phyloP scores from a whole-genome alignment of 2,113 vertebrate species.

The Rhynchopsitta pachyrhyncha region DNA sequence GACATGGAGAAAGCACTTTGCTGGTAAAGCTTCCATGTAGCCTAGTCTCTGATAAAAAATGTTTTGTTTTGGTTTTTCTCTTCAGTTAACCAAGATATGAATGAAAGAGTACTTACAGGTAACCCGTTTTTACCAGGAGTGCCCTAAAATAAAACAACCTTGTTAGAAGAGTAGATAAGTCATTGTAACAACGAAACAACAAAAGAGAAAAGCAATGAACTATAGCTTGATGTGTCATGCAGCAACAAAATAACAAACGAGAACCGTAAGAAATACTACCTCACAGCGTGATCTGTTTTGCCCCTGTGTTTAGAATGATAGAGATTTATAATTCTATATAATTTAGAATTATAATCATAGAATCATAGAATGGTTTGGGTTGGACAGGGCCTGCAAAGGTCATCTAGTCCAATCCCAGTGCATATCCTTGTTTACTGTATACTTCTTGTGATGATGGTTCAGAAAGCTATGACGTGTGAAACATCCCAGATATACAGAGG shows the following conservation, averaged over 20 bases:
- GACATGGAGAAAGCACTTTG: background rate
- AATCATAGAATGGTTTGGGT: background rate
- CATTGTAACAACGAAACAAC: background rate
- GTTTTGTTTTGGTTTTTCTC: background rate
- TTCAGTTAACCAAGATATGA: background rate
- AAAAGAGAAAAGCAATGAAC: background rate
- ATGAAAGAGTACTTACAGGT: background rate
- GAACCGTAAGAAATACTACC: background rate
- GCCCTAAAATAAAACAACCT: background rate
- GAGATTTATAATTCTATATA: background rate
- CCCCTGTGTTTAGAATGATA: background rate
- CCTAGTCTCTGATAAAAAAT: background rate
- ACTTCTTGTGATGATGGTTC: background rate
- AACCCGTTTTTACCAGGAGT: slow-evolving; percentile 20
- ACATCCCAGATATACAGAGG: background rate
- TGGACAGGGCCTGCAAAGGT: background rate
- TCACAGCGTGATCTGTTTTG: background rate
- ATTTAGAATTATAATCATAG: background rate
- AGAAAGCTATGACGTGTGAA: background rate
- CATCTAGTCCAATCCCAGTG: background rate
- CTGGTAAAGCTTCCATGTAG: background rate
- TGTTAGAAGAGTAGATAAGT: background rate
- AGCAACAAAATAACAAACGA: background rate
- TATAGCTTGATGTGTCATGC: background rate
- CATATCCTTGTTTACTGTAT: background rate